Evolutionary conservation across 2,113 vertebrate genomes (phyloP).

Genomic region (Cyphomyrus discorhynchus): DNA sequence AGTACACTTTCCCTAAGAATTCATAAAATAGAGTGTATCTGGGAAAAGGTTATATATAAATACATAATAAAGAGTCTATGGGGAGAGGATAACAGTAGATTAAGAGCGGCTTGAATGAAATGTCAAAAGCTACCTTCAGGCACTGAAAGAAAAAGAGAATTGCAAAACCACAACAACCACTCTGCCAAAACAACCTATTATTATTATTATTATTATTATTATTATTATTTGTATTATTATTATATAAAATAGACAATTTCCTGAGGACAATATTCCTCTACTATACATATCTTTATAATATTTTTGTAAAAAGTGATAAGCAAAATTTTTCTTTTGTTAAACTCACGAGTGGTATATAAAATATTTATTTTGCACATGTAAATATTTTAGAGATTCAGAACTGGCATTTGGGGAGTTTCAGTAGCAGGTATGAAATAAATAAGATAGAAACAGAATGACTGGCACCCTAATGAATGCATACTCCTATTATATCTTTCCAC

Average conservation of each 20-base stretch:
- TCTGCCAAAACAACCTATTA: neutral
- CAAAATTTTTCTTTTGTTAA: neutral
- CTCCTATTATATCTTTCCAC: neutral
- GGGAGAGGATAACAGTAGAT: neutral
- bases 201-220: neutral
- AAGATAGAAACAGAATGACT: neutral
- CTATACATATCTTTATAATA: neutral
- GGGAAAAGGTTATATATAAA: slow-evolving; percentile 7
- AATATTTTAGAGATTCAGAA: slow-evolving; percentile 3
- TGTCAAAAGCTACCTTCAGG: slow-evolving; percentile 20
- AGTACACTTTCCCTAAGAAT: neutral
- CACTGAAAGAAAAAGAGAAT: slow-evolving; percentile 1
- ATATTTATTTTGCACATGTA: neutral
- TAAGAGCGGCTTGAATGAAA: slow-evolving; percentile 11
- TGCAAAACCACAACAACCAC: neutral
- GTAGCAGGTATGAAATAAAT: neutral
- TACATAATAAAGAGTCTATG: neutral
- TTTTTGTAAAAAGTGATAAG: neutral
- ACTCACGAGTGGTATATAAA: neutral
- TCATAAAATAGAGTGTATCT: neutral
- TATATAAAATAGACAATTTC: neutral
- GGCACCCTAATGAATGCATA: neutral
- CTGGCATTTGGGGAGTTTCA: neutral
- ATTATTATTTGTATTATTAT: neutral
- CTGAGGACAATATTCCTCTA: neutral